These are phyloP conservation scores for Bruchidius siliquastri DNA, from an alignment of 2,888 invertebrate genomes.

Conservation along the genomic window DNA sequence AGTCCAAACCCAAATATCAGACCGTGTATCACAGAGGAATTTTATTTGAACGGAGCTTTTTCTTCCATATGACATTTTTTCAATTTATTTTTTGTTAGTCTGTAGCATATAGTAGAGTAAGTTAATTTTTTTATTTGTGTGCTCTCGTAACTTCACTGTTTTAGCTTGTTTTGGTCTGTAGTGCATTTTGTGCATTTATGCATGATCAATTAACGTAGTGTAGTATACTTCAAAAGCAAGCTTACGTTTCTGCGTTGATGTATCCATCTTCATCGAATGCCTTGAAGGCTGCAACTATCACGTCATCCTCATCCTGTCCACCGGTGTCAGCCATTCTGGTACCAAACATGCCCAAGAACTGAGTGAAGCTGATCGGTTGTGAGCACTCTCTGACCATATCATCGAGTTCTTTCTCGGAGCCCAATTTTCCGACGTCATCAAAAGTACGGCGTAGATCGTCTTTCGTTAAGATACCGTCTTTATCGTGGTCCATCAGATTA, in stretches of 20 bases:
- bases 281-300: not conserved
- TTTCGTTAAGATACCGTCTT: not conserved
- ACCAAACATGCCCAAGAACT: conserved; percentile 1
- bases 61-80: no score
- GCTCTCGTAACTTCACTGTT: no score
- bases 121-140: no score
- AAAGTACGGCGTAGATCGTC: not conserved
- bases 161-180: no score
- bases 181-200: no score
- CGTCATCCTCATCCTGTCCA: not conserved
- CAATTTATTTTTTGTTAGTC: no score
- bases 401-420: not conserved
- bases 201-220: no score
- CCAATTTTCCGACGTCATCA: not conserved
- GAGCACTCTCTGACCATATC: not conserved
- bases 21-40: no score
- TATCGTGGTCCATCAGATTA: conserved; percentile 1
- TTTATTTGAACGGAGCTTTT: no score
- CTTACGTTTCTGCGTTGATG: not conserved
- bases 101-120: no score
- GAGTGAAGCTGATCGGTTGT: not conserved
- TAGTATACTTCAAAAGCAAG: no score
- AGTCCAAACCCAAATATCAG: no score
- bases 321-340: conserved; percentile 1
- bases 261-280: conserved; percentile 1